Evolutionary conservation across 2,888 invertebrate species (phyloP), one percentile per base, ranked within the genome.

Genomic region (Fragum sueziense): DNA sequence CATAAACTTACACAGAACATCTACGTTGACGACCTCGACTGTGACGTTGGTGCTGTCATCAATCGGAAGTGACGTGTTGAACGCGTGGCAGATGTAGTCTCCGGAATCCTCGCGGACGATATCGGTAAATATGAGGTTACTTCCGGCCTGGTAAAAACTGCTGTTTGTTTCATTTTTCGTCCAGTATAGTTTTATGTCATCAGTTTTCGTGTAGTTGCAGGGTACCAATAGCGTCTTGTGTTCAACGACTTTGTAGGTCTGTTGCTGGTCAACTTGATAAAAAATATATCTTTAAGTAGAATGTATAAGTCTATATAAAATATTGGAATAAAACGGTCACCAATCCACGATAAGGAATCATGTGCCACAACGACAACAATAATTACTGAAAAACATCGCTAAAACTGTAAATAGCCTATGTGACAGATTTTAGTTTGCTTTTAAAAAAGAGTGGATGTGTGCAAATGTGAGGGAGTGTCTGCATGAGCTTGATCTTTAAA

Each of bases 61-160:
- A 34, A 25, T 41, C n/a, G 65, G 65, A 65, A 41, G 41, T 65
- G 65, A 65, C 65, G 65, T 65, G 41, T 65, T 65, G n/a, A 41
- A 65, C 11, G 65, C 65, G 20, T 65, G 65, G 17, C 65, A 65
- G 6, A 65, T 27, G 65, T 65, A 65, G 41, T 65, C 65, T 22
- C 65, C 65, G 1, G 65, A 65, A 27, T 65, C 65, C 22, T 41
- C 3, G 2, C 65, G 65, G 41, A 41, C 27, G 17, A 65, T 65
- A 27, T 65, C 65, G 9, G 65, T 65, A 14, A 65, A 41, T 25
- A 41, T 65, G 6, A 65, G 65, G 41, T 37, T 65, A 65, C 65
- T 65, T 25, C 65, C 65, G 65, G 65, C 65, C n/a, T 65, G 65
- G 65, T 65, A 65, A 41, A 65, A 65, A 2, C 3, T 9, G 25